Conservation (phyloP, 2,888 invertebrate species). For the Aphidoletes aphidimyza region DNA sequence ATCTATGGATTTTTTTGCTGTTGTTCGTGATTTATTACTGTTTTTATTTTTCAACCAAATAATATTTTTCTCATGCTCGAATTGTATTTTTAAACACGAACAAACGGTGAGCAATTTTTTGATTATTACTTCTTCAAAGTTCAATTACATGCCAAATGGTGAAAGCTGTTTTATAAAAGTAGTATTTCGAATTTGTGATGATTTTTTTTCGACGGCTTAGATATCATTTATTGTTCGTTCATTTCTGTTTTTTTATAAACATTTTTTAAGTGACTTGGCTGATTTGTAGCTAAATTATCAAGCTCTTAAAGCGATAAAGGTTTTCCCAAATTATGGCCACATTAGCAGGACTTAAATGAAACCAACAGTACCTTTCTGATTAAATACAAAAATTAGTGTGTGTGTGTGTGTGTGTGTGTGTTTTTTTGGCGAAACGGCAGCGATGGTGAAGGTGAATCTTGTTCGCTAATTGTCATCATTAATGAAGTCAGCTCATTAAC, state of each 20-base stretch:
- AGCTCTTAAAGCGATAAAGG: not conserved
- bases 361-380: not conserved
- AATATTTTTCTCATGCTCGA: not conserved
- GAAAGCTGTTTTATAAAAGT: not conserved
- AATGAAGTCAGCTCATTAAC: not conserved
- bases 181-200: not conserved
- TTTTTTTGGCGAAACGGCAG: too few species aligned
- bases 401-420: too few species aligned
- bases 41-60: not conserved
- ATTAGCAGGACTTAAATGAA: not conserved
- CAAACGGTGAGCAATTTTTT: not conserved
- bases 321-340: not conserved
- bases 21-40: slow-evolving; percentile 12
- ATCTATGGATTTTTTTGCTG: slow-evolving; percentile 21
- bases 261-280: not conserved
- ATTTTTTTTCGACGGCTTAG: not conserved
- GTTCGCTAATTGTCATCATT: slow-evolving; percentile 25
- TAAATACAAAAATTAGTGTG: not conserved
- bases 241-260: not conserved
- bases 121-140: not conserved
- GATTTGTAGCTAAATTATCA: too few species aligned
- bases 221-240: not conserved
- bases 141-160: slow-evolving; percentile 27
- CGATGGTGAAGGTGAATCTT: not conserved
- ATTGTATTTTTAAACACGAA: not conserved